Evolutionary conservation across 2,888 invertebrate genomes (phyloP), one percentile per base, ranked within the genome.

Genomic region (Halictus ligatus): DNA sequence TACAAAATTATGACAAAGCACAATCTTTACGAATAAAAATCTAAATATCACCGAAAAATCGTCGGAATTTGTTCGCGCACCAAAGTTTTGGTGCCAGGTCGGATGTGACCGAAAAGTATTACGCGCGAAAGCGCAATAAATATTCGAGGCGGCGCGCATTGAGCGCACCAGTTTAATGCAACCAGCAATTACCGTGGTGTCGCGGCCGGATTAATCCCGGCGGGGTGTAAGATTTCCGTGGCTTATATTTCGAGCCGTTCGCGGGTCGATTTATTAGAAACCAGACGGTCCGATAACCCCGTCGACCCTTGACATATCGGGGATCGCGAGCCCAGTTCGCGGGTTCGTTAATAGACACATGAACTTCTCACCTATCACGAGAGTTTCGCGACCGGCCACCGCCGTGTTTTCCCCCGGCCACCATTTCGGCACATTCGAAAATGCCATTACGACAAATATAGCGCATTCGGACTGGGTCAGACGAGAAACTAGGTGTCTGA

Each of bases 291-390:
- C 13, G 78, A 74, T 35, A 77, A 86, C 54, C 58, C 58, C 18
- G 12, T 13, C 72, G 74, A 83, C 82, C 88, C 54, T 74, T 88
- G 82, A 74, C 88, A 78, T 88, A 88, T 83, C 50, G n/a, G 46
- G 40, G 7, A 29, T 43, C 21, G 25, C 4, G 67, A 21, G 10
- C n/a, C 13, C 35, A 8, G n/a, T 48, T 50, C 73, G 76, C 69
- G 71, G 83, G 72, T 73, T 80, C 83, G 60, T 43, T 85, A 85
- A 85, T 73, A 75, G 69, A 85, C 83, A 81, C 86, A 84, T 78
- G 85, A 88, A 86, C 88, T 71, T 75, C 75, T 88, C 86, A 88
- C 88, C 88, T 88, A 88, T 88, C 88, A 88, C 88, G 88, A 88
- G 81, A 88, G 78, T 76, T 78, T 74, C 35, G 67, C 75, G 43